phyloP scores from a whole-genome alignment of 2,888 invertebrate genomes.

The Gymnocheta viridis region DNA sequence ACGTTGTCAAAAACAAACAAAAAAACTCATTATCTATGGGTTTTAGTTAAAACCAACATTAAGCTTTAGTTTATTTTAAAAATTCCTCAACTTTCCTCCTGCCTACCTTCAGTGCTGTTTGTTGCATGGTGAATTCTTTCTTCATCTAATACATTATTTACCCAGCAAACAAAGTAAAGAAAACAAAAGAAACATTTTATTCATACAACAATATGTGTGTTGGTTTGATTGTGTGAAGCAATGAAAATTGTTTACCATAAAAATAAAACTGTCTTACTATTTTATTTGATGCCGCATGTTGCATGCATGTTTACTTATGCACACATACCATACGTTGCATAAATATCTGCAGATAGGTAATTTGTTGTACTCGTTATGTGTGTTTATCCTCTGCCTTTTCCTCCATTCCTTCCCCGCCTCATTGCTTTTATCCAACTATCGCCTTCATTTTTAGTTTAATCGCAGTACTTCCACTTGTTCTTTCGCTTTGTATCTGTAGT shows the following conservation, averaged over 20 bases:
- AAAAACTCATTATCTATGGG: neutral
- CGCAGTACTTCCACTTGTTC: conserved; percentile 52
- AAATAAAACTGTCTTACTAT: conserved; percentile 66
- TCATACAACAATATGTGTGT: neutral
- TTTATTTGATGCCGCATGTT: conserved; percentile 66
- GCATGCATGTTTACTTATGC: conserved; percentile 60
- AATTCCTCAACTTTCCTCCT: neutral
- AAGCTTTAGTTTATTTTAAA: conserved; percentile 23
- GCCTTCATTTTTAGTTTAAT: conserved; percentile 30
- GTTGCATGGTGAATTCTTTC: conserved; percentile 41
- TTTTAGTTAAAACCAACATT: conserved; percentile 36
- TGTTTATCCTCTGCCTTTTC: conserved; percentile 3
- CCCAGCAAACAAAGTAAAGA: conserved; percentile 50
- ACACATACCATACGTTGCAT: conserved; percentile 39
- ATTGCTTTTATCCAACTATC: neutral
- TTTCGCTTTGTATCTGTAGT: neutral
- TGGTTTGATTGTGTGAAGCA: conserved; percentile 30
- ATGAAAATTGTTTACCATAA: conserved; percentile 68
- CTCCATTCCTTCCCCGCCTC: neutral
- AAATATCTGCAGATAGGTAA: neutral
- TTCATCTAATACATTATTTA: conserved; percentile 66
- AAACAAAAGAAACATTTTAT: conserved; percentile 27
- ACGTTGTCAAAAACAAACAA: neutral
- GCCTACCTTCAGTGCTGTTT: neutral
- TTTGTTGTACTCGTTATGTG: conserved; percentile 13